These are phyloP conservation scores for Prionace glauca DNA, from an alignment of 2,797 vertebrate species.

Conservation along the genomic window DNA sequence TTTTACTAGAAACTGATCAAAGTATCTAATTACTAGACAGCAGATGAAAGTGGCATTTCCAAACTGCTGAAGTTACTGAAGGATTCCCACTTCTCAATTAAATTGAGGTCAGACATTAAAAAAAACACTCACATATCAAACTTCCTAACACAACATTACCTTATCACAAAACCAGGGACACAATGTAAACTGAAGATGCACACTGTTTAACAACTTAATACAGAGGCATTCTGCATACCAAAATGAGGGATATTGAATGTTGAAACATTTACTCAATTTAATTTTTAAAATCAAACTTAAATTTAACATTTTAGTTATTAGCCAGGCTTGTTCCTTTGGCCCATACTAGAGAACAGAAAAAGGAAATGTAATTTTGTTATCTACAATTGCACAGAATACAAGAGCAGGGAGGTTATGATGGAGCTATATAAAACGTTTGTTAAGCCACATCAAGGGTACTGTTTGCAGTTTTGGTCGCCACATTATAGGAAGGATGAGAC, in stretches of 20 bases:
- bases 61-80: background rate
- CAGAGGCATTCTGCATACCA: background rate
- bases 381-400: no score
- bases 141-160: background rate
- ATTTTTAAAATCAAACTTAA: slow-evolving; percentile 10
- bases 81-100: background rate
- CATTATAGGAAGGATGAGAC: no score
- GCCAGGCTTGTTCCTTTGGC: background rate
- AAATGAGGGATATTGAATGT: background rate
- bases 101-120: background rate
- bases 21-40: no score
- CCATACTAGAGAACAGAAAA: background rate
- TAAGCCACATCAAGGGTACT: no score
- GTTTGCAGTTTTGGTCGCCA: no score
- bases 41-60: background rate
- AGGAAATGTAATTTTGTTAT: background rate
- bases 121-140: background rate
- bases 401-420: no score
- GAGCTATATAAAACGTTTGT: no score
- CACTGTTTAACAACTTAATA: background rate
- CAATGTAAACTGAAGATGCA: background rate
- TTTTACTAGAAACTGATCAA: no score
- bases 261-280: background rate
- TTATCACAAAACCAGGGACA: background rate
- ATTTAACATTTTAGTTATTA: background rate